phyloP scores from a whole-genome alignment of 2,888 invertebrate species.

The Caradrina kadenii region DNA sequence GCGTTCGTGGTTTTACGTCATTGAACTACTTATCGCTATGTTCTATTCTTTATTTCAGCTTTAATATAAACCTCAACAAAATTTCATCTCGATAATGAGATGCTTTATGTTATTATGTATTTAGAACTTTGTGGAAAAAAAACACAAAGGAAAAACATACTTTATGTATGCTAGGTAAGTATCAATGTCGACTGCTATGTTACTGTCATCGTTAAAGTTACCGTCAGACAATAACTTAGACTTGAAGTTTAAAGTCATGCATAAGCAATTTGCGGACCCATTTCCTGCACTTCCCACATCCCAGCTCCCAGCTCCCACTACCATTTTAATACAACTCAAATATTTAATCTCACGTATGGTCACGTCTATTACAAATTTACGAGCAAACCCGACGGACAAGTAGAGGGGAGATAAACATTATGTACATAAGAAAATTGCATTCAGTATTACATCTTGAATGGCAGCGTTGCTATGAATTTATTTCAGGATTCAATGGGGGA shows the following conservation, averaged over 20 bases:
- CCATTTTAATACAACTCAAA: slow-evolving; percentile 60
- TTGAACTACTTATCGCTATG: slow-evolving; percentile 40
- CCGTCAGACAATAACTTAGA: slow-evolving; percentile 30
- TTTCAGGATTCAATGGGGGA: slow-evolving; percentile 36
- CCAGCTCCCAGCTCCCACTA: slow-evolving; percentile 1
- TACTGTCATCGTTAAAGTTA: slow-evolving; percentile 21
- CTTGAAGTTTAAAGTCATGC: slow-evolving; percentile 41
- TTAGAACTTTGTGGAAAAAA: too few relatives aligned
- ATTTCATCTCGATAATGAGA: too few relatives aligned
- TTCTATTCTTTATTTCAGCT: slow-evolving; percentile 11
- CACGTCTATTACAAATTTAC: slow-evolving; percentile 65
- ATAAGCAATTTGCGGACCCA: slow-evolving; percentile 32
- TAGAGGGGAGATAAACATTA: slow-evolving; percentile 62
- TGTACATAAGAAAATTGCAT: slow-evolving; percentile 66
- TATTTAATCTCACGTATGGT: slow-evolving; percentile 62
- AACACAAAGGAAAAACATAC: too few relatives aligned
- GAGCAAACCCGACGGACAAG: slow-evolving; percentile 58
- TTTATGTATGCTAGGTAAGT: not conserved
- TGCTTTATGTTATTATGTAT: too few relatives aligned
- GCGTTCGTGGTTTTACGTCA: slow-evolving; percentile 33
- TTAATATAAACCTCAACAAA: not conserved
- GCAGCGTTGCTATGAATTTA: slow-evolving; percentile 47
- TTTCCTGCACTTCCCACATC: not conserved
- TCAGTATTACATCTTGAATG: slow-evolving; percentile 31
- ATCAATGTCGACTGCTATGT: slow-evolving; percentile 5